Conservation (phyloP, 2,888 invertebrate genomes). For the Ornithoptera alexandrae region DNA sequence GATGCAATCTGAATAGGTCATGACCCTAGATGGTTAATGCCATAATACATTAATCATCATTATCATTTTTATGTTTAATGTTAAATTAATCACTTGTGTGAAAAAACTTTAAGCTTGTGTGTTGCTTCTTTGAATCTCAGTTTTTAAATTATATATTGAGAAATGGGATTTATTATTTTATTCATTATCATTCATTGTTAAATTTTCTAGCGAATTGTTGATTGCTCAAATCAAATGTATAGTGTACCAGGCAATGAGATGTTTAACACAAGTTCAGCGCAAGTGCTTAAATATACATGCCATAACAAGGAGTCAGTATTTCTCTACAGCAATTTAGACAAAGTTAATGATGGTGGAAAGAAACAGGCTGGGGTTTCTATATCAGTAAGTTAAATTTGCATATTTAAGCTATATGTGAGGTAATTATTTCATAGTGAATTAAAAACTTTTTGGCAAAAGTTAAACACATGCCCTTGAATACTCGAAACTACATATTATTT, state of each 20-base stretch:
- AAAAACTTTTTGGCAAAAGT: too few relatives aligned
- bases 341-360: slow-evolving; percentile 35
- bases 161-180: background rate
- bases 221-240: slow-evolving; percentile 48
- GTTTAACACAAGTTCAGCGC: slow-evolving; percentile 39
- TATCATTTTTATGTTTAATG: background rate
- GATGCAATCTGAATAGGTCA: background rate
- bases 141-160: background rate
- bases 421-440: too few relatives aligned
- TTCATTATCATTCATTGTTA: background rate
- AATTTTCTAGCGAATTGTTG: slow-evolving; percentile 57
- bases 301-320: slow-evolving; percentile 50
- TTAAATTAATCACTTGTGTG: background rate
- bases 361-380: slow-evolving; percentile 39
- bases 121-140: too few relatives aligned
- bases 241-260: slow-evolving; percentile 38
- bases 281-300: slow-evolving; percentile 46
- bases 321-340: slow-evolving; percentile 44
- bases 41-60: background rate
- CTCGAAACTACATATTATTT: background rate
- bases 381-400: slow-evolving; percentile 37
- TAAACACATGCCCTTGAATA: background rate
- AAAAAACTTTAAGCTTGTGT: too few relatives aligned
- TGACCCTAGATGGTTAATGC: background rate
- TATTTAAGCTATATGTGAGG: background rate